Evolutionary conservation across 2,888 invertebrate genomes (phyloP).

Genomic region (Plagiodera versicolora): DNA sequence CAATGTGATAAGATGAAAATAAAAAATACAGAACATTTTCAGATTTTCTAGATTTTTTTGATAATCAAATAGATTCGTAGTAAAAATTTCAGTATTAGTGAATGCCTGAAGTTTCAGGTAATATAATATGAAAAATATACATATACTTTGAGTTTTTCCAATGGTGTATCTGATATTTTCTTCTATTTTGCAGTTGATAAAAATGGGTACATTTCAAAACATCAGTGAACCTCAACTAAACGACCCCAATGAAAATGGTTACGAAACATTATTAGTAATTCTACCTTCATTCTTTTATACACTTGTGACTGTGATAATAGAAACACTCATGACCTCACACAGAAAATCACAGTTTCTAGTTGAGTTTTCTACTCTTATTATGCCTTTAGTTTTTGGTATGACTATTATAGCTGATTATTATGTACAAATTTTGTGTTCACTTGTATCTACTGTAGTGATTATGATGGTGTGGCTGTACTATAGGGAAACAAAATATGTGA

Average conservation of each 20-base stretch:
- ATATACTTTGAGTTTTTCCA: too few species aligned
- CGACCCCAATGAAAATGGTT: conserved; percentile 56
- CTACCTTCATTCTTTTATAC: conserved; percentile 47
- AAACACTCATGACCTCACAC: conserved; percentile 32
- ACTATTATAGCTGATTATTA: conserved; percentile 58
- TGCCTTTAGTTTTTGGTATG: conserved; percentile 61
- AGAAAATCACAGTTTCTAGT: conserved; percentile 38
- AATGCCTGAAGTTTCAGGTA: too few species aligned
- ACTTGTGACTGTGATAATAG: conserved; percentile 43
- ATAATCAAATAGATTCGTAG: too few species aligned
- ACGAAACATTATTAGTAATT: conserved; percentile 55
- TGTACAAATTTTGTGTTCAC: conserved; percentile 31
- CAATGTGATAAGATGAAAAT: too few species aligned
- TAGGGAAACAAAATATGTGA: background rate
- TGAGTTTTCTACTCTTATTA: conserved; percentile 61
- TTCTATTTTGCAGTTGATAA: background rate
- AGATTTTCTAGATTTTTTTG: too few species aligned
- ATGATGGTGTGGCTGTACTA: background rate
- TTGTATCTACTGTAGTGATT: conserved; percentile 18
- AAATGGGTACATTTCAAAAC: background rate
- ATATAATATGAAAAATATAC: too few species aligned
- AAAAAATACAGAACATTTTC: too few species aligned
- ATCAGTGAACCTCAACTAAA: background rate
- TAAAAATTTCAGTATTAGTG: too few species aligned
- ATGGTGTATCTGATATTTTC: too few species aligned